Conservation (phyloP, 2,888 invertebrate species). For the Trissonchulus latispiculum region DNA sequence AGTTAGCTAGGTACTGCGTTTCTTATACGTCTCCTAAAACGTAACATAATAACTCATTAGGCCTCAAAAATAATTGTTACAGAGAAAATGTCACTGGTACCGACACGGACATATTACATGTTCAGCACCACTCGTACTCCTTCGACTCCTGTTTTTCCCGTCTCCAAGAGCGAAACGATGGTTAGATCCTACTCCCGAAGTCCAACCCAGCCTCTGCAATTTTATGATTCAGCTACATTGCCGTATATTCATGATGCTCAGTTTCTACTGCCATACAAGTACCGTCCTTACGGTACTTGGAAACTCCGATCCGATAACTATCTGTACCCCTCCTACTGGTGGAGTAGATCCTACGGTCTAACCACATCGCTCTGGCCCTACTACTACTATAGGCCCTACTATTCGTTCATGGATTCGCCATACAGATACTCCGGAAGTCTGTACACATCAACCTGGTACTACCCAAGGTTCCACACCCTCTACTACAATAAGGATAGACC, state of each 20-base stretch:
- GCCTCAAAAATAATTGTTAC: no score
- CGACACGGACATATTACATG: no score
- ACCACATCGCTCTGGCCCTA: neutral
- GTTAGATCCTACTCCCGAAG: no score
- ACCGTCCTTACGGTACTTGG: neutral
- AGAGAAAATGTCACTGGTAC: no score
- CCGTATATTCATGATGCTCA: neutral
- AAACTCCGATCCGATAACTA: neutral
- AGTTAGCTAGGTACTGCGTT: no score
- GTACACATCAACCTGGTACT: neutral
- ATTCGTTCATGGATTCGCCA: neutral
- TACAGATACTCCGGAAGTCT: neutral
- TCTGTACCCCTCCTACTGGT: neutral
- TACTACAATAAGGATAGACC: neutral
- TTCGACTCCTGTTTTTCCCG: no score
- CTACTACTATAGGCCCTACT: neutral
- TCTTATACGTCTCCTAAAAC: no score
- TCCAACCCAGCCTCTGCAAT: neutral
- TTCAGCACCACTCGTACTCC: no score
- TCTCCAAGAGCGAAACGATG: no score
- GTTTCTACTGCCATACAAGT: neutral
- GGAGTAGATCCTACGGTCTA: neutral
- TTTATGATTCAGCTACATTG: neutral
- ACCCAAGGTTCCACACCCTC: neutral
- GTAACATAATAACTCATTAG: no score